Evolutionary conservation across 2,888 invertebrate genomes (phyloP), one percentile per base, ranked within the genome.

Genomic region (Cerastis rubricosa): DNA sequence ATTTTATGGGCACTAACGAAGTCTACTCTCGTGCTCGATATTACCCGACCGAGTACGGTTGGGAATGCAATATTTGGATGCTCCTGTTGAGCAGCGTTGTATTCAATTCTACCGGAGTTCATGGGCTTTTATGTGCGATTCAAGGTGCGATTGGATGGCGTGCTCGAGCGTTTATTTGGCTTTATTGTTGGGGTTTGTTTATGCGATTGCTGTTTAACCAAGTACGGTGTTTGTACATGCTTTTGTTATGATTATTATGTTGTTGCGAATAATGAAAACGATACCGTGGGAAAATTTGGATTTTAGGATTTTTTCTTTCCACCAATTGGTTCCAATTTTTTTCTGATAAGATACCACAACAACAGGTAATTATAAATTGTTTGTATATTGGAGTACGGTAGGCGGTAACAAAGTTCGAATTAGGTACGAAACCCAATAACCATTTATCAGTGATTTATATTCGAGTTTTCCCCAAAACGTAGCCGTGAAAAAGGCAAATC

Each of bases 181-280:
- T 96, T 96, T 96, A 96, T 96, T 96, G 96, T 96, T 93, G 95
- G 96, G 96, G 96, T 96, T 96, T 96, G 96, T 96, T 96, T 96
- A 96, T 96, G 96, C 95, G 96, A 96, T 96, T 95, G 95, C 96
- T 96, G 96, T 96, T 96, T 96, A 96, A 96, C 95, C 95, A 94
- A 96, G 95, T 95, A 95, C 94, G 94, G 94, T 95, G 94, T 95
- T 95, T 93, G 94, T 95, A 96, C 96, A 96, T 93, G 95, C 93
- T 95, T 95, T 95, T 95, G 94, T 95, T 96, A 96, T 95, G 95
- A 96, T 96, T 96, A 96, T 96, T 95, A 96, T 94, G 95, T 94
- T 95, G 95, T 95, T 94, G 90, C 89, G 92, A 91, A 94, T 94
- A 94, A 95, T 94, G 92, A 93, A 93, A 91, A 91, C 90, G 88